Evolutionary conservation across 2,113 vertebrate species (phyloP).

Genomic region (Etheostoma cragini): DNA sequence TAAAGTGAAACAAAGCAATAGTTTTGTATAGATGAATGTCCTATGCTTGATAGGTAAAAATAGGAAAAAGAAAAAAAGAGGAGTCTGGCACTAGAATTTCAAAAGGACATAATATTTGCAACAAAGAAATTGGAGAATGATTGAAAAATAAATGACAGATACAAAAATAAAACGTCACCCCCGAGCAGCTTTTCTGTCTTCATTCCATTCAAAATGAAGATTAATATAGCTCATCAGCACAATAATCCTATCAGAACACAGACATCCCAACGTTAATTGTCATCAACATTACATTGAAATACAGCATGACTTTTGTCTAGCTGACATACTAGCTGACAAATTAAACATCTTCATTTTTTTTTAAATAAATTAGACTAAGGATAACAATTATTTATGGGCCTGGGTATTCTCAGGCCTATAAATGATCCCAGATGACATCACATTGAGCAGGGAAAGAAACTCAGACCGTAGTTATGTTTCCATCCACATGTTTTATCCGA

Average conservation of each 20-base stretch:
- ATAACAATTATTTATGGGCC: neutral
- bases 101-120: neutral
- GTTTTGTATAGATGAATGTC: neutral
- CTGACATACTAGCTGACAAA: constrained; percentile 1
- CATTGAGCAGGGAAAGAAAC: neutral
- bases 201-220: constrained; percentile 18
- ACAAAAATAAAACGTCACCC: neutral
- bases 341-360: too few relatives aligned
- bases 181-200: neutral
- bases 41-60: too few relatives aligned
- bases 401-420: neutral
- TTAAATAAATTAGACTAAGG: constrained; percentile 9
- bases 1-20: neutral
- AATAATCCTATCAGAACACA: constrained; percentile 13
- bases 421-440: neutral
- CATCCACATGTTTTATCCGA: too few relatives aligned
- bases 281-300: constrained; percentile 16
- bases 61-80: neutral
- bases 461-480: too few relatives aligned
- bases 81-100: neutral
- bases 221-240: constrained; percentile 3
- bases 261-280: neutral
- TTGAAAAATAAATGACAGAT: neutral
- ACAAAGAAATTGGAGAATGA: neutral
- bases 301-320: constrained; percentile 15